phyloP scores from a whole-genome alignment of 1,140 invertebrate genomes.

The Dolichoris vasculosae region DNA sequence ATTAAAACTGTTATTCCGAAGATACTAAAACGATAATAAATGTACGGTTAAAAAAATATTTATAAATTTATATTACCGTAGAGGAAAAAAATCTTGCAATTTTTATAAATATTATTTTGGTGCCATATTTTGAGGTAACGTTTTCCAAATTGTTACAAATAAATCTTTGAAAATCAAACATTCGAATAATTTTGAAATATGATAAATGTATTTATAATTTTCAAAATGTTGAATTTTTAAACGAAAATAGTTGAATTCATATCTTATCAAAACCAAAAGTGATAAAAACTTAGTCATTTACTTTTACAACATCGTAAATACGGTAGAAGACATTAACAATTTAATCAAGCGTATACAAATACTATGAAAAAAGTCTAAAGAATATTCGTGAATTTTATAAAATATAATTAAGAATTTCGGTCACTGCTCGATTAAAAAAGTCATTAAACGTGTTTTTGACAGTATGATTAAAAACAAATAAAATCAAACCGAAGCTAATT shows the following conservation, averaged over 20 bases:
- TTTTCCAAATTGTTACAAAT: not conserved
- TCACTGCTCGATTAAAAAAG: not conserved
- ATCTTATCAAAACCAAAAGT: not conserved
- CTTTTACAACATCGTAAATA: not conserved
- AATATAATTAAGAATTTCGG: too few species aligned
- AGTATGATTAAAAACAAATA: too few species aligned
- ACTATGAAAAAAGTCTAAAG: not conserved
- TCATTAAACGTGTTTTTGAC: too few species aligned
- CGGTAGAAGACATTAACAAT: not conserved
- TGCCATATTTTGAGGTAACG: too few species aligned
- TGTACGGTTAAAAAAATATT: too few species aligned
- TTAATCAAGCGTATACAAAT: not conserved
- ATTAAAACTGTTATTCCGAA: too few species aligned
- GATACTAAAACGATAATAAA: too few species aligned
- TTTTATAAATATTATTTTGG: too few species aligned
- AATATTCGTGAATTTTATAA: not conserved
- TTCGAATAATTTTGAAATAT: not conserved
- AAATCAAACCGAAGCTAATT: too few species aligned
- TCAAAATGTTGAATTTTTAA: not conserved
- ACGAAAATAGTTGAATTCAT: not conserved
- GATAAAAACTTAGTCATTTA: not conserved
- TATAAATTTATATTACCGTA: too few species aligned
- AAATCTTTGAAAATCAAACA: not conserved
- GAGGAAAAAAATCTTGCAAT: too few species aligned
- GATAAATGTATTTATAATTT: not conserved